Base-by-base conservation (phyloP, 1,140 invertebrate species). In the Drosophila ananassae region DNA sequence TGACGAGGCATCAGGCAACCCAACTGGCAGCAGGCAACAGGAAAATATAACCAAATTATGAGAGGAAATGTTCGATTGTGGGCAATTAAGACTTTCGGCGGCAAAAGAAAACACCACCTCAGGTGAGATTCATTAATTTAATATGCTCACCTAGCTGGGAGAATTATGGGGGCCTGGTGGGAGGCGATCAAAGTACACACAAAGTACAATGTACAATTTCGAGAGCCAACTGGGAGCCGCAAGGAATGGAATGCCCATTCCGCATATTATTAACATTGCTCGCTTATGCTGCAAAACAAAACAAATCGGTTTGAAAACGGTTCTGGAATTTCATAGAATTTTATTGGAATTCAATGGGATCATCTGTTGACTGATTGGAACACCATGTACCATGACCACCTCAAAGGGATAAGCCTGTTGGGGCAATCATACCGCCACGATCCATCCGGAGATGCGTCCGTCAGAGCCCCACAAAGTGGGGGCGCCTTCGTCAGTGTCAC, bases 71-170 rank as follows among this genome's bases (percentile, higher is more conserved):
- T 56, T 25, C 66, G 37, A 41, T 59, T 22, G 56, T 22, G 21
- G 78, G 51, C 73, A 75, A 85, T 85, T 85, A 82, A 85, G 63
- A 75, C 24, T 71, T 75, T 79, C 46, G 73, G 53, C 57, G 53
- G 44, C 30, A 52, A 77, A 71, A 51, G 62, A 59, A 60, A 78
- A 68, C 77, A 71, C 81, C 81, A 55, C 73, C 60, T 46, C 80
- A 85, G 81, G 82, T 87, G 82, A 85, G 64, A 52, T 64, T 67
- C 75, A 85, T 85, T 81, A 74, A 85, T 85, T 85, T 81, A 51
- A 77, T 77, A 51, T 59, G 59, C 76, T 44, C 52, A 46, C 34
- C 34, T 32, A 25, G 46, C 17, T 0, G 34, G 41, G 13, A 69
- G 34, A 61, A 63, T 52, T 68, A 59, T 63, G 59, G 17, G 21